These are phyloP conservation scores for Brachypalpus laphriformis DNA, from an alignment of 2,888 invertebrate genomes.

Conservation along the genomic window DNA sequence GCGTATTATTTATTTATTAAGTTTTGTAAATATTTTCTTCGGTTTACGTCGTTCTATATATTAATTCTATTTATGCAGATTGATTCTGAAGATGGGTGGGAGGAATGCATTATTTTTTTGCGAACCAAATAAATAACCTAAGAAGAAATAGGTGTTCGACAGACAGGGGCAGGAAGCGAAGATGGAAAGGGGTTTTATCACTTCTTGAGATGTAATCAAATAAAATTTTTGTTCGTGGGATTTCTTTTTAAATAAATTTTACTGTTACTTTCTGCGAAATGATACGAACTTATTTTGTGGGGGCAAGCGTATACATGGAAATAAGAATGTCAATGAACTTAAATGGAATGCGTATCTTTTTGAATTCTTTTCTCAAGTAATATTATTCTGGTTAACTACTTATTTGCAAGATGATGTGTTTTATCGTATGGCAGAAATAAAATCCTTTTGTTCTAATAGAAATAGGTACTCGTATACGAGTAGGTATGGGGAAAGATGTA, in stretches of 20 bases:
- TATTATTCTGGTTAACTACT: background rate
- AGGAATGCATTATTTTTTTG: conserved; percentile 18
- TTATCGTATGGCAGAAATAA: no score
- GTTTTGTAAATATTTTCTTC: conserved; percentile 34
- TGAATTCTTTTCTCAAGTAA: background rate
- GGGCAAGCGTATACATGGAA: background rate
- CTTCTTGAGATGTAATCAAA: conserved; percentile 7
- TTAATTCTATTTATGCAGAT: conserved; percentile 13
- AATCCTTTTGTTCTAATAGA: no score
- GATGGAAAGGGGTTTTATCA: background rate
- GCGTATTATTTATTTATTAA: conserved; percentile 32
- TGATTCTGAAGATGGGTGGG: background rate
- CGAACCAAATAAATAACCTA: conserved; percentile 34
- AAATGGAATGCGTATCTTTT: background rate
- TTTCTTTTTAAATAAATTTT: conserved; percentile 9
- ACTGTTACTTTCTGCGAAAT: background rate
- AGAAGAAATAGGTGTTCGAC: background rate
- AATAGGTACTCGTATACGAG: no score
- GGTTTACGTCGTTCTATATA: conserved; percentile 5
- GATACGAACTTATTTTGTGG: background rate
- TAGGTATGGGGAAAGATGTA: no score
- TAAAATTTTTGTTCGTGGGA: background rate
- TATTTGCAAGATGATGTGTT: background rate
- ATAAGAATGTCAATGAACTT: conserved; percentile 18
- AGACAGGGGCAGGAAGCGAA: background rate